phyloP scores from a whole-genome alignment of 2,113 vertebrate species.

The Eolophus roseicapilla region DNA sequence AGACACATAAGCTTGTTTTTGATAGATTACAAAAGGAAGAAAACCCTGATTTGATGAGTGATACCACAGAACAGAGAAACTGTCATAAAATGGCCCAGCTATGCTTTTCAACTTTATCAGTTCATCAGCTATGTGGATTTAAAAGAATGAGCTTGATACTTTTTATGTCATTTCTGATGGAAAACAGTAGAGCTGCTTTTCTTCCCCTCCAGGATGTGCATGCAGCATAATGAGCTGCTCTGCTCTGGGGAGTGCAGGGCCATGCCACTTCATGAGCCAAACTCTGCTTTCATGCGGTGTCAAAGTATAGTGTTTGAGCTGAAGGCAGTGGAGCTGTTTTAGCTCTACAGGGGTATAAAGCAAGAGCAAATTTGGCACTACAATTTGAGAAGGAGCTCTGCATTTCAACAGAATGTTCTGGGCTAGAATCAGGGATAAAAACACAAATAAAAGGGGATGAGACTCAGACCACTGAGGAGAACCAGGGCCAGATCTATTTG shows the following conservation, averaged over 20 bases:
- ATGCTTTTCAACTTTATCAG: constrained; percentile 36
- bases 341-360: neutral
- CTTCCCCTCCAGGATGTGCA: neutral
- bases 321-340: neutral
- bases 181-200: constrained; percentile 50
- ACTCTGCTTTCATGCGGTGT: neutral
- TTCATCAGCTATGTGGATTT: neutral
- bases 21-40: neutral
- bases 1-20: neutral
- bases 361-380: neutral
- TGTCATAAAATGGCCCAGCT: neutral
- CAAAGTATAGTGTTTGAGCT: neutral
- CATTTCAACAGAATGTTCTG: neutral
- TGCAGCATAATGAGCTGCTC: neutral
- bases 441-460: neutral
- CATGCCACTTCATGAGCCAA: neutral
- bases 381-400: neutral
- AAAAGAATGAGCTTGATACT: constrained; percentile 23
- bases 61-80: neutral
- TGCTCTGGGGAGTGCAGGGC: neutral
- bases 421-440: neutral
- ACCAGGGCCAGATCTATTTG: neutral
- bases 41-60: neutral
- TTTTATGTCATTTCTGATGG: constrained; percentile 56
- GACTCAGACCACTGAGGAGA: neutral